phyloP scores from a whole-genome alignment of 2,113 vertebrate species.

The Psammodynastes pulverulentus region DNA sequence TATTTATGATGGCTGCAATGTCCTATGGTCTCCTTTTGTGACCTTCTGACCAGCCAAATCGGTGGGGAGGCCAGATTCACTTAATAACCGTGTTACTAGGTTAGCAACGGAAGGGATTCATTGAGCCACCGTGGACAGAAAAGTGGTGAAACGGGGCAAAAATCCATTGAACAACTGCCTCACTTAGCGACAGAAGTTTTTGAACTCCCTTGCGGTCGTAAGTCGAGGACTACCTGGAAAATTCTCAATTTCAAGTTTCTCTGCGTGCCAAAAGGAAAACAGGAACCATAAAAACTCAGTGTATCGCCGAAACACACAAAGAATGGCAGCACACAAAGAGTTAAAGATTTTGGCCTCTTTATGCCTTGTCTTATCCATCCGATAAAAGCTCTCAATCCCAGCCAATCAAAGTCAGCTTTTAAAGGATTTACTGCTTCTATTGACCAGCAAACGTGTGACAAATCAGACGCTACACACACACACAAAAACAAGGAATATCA shows the following conservation, averaged over 20 bases:
- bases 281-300: constrained; percentile 30
- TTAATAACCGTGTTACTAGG: background rate
- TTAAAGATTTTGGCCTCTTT: constrained; percentile 28
- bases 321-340: constrained; percentile 39
- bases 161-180: background rate
- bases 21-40: background rate
- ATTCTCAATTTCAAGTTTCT: background rate
- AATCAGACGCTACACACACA: background rate
- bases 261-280: background rate
- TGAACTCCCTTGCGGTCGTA: background rate
- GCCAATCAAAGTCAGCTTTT: constrained; percentile 41
- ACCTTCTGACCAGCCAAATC: background rate
- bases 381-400: constrained; percentile 38
- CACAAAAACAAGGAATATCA: constrained; percentile 18
- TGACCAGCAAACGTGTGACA: constrained; percentile 33
- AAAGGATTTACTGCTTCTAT: constrained; percentile 26
- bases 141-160: background rate
- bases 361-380: constrained; percentile 50
- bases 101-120: background rate
- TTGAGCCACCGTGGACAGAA: background rate
- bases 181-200: background rate
- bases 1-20: background rate
- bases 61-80: background rate
- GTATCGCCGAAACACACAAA: constrained; percentile 30
- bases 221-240: background rate